Base-by-base conservation (phyloP, 35 echinoderm and acorn worm genomes). In the Nesometra sesokonis region DNA sequence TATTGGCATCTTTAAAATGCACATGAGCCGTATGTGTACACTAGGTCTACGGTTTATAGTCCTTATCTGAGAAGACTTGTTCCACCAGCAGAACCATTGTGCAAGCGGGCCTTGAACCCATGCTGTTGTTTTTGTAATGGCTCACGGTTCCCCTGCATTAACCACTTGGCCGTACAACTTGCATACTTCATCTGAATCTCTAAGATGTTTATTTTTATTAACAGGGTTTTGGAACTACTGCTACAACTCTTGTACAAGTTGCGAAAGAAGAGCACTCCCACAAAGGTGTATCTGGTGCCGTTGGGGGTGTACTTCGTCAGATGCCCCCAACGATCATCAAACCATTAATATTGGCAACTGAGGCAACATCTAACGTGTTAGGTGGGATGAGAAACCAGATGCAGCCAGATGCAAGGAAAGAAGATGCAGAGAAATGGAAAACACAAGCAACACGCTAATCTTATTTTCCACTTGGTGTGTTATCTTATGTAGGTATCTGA, bases 241-340 rank as follows among this genome's bases (percentile, higher is more conserved):
- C 91, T 77, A 78, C 76, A 30, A 92, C 91, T 21, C 88, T 97
- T 27, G 86, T 93, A 21, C 86, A 91, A 80, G 89, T 87, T 29
- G 95, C 95, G 0, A 82, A 57, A 80, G 95, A 97, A 34, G 95
- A 97, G 36, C 92, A 97, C 36, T 83, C 91, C 86, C 91, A 93
- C 79, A 97, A 97, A 36, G 95, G 95, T 30, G 89, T 97, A 15
- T 93, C 95, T 34, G 95, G 95, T 33, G 95, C 95, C n/a, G 95
- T 97, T 32, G 95, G 95, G 32, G 95, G 95, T 31, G 88, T 97
- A 47, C 84, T 97, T 11, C 85, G 95, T 23, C 95, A 97, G 81
- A 89, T 97, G 31, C 95, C 95, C 30, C 95, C 95, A 5, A 91
- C 91, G 7, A 87, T 97, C 31, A 93, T 97, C 57, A 88, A 89